Percentiles rank a stretch among this genome's conserved stretches.
These are phyloP conservation scores for Torymus tubicola DNA, from an alignment of 2,888 invertebrate genomes.

Conservation along the genomic window DNA sequence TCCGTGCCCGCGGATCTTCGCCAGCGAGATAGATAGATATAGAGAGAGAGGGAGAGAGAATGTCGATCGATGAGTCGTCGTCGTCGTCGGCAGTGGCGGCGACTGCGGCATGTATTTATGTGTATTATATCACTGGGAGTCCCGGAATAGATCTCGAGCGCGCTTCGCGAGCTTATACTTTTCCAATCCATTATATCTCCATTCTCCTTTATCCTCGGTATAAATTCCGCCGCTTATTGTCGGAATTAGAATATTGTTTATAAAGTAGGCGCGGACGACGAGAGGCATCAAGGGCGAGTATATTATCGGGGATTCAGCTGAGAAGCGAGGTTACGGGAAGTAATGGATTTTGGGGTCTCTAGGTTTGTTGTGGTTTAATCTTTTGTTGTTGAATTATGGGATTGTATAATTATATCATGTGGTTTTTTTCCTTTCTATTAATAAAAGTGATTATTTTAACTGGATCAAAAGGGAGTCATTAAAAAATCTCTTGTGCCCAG, in stretches of 20 bases:
- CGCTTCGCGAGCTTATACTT: background rate
- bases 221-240: background rate
- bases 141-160: slow-evolving; percentile 1
- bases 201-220: background rate
- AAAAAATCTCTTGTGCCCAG: no score
- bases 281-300: no score
- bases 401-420: no score
- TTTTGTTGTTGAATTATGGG: no score
- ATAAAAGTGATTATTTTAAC: no score
- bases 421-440: no score
- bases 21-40: background rate
- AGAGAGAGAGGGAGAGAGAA: background rate
- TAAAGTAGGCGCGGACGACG: background rate
- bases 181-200: slow-evolving; percentile 1
- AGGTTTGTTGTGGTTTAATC: no score
- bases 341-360: no score
- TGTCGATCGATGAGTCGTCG: slow-evolving; percentile 24
- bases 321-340: no score
- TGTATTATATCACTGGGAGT: background rate
- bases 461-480: no score
- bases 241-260: slow-evolving; percentile 2
- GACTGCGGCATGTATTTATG: slow-evolving; percentile 19
- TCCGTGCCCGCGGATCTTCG: slow-evolving; percentile 2
- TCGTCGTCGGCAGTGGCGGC: no score
- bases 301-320: no score